Conservation (phyloP, 1,140 invertebrate genomes). For the Ceratina japonica region DNA sequence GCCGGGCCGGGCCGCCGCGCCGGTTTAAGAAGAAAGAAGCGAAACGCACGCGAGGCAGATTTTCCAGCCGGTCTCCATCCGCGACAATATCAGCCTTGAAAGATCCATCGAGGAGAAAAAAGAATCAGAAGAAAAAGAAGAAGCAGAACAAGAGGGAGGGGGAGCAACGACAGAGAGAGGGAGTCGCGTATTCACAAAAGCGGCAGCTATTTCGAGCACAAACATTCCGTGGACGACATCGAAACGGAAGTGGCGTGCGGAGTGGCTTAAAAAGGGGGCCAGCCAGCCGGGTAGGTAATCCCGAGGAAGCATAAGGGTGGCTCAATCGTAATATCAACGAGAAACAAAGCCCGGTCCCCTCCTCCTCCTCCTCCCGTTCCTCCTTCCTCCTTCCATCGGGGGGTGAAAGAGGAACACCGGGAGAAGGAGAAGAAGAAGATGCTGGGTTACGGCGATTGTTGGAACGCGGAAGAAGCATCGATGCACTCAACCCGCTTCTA, state of each 20-base stretch:
- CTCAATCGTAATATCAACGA: constrained; percentile 52
- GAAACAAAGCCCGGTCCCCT: constrained; percentile 66
- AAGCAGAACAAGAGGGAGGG: background rate
- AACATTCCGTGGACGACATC: constrained; percentile 31
- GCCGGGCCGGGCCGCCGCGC: fast-evolving
- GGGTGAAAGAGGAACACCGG: constrained; percentile 9
- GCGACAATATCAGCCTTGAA: constrained; percentile 37
- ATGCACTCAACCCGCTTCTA: constrained; percentile 55
- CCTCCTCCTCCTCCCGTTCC: too few species aligned
- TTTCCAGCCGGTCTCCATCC: background rate
- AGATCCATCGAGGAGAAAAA: background rate
- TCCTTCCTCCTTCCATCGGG: background rate
- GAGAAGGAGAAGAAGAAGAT: constrained; percentile 45
- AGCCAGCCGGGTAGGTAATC: constrained; percentile 34
- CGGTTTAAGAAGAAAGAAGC: too few species aligned
- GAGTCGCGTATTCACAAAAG: constrained; percentile 36
- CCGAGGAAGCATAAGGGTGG: constrained; percentile 17
- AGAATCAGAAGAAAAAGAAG: background rate
- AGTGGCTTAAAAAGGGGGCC: constrained; percentile 39
- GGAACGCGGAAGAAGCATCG: constrained; percentile 69
- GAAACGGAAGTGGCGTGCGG: constrained; percentile 43
- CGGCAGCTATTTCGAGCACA: constrained; percentile 44
- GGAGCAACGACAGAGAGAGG: too few species aligned
- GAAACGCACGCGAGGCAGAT: background rate
- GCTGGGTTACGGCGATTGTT: constrained; percentile 67